These are phyloP conservation scores for Periplaneta americana DNA, from an alignment of 1,140 invertebrate genomes.

Conservation along the genomic window DNA sequence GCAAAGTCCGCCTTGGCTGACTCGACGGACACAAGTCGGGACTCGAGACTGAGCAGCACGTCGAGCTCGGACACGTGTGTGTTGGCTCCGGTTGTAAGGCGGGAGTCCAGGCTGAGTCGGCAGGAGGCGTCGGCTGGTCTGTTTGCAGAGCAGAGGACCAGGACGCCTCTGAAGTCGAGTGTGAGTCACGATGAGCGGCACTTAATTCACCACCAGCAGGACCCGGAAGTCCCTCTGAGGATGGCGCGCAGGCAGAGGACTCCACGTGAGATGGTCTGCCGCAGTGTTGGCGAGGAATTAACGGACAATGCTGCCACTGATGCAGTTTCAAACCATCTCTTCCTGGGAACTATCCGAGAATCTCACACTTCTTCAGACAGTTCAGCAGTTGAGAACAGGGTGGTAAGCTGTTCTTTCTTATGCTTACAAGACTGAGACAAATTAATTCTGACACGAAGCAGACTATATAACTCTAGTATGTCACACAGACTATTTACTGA, in stretches of 20 bases:
- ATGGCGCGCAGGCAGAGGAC: conserved; percentile 37
- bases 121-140: background rate
- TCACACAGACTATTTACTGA: too few species aligned
- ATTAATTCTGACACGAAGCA: conserved; percentile 39
- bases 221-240: conserved; percentile 40
- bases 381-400: background rate
- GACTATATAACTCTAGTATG: too few species aligned
- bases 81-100: background rate
- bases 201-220: conserved; percentile 25
- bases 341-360: conserved; percentile 34
- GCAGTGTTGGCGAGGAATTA: conserved; percentile 37
- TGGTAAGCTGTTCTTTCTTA: too few species aligned
- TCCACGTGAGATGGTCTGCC: conserved; percentile 30
- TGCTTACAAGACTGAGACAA: too few species aligned
- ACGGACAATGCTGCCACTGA: conserved; percentile 25
- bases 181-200: conserved; percentile 10
- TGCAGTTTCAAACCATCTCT: conserved; percentile 26
- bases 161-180: background rate
- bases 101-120: background rate
- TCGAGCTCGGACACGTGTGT: background rate
- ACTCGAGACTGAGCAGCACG: background rate
- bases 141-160: background rate
- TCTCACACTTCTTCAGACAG: background rate
- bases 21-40: background rate
- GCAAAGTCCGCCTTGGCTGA: background rate